These are phyloP conservation scores for Forficula auricularia DNA, from an alignment of 1,140 invertebrate genomes.

Conservation along the genomic window DNA sequence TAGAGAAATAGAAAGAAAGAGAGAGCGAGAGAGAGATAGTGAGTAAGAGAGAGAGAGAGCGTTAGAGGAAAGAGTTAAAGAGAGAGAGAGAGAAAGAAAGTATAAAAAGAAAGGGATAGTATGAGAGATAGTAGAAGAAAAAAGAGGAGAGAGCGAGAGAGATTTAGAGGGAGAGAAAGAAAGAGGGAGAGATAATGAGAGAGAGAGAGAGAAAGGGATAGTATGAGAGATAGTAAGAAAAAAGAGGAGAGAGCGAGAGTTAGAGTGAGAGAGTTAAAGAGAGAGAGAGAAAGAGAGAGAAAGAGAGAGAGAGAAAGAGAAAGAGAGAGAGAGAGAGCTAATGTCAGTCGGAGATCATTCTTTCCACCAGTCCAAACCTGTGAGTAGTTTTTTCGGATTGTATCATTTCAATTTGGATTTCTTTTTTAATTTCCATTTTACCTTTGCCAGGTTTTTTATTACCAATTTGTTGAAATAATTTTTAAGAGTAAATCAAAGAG, in stretches of 20 bases:
- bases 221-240: slow-evolving; percentile 5
- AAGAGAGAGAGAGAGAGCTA: slow-evolving; percentile 10
- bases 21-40: slow-evolving; percentile 9
- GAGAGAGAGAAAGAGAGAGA: slow-evolving; percentile 12
- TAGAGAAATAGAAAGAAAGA: slow-evolving; percentile 12
- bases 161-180: slow-evolving; percentile 11
- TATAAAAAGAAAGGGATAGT: slow-evolving; percentile 13
- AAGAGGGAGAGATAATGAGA: slow-evolving; percentile 12
- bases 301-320: slow-evolving; percentile 13
- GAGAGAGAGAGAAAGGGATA: slow-evolving; percentile 13
- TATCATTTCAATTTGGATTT: too few species aligned
- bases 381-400: too few species aligned
- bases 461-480: too few species aligned
- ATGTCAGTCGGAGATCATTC: slow-evolving; percentile 7
- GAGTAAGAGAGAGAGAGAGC: slow-evolving; percentile 12
- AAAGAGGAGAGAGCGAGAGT: slow-evolving; percentile 4
- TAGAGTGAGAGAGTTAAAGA: slow-evolving; percentile 5
- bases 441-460: too few species aligned
- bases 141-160: slow-evolving; percentile 9
- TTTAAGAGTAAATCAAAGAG: too few species aligned
- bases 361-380: too few species aligned
- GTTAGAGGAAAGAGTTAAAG: slow-evolving; percentile 13
- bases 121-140: slow-evolving; percentile 13
- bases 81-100: slow-evolving; percentile 10
- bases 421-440: too few species aligned